Conservation (phyloP, 2,888 invertebrate species). For the Seladonia tumulorum region DNA sequence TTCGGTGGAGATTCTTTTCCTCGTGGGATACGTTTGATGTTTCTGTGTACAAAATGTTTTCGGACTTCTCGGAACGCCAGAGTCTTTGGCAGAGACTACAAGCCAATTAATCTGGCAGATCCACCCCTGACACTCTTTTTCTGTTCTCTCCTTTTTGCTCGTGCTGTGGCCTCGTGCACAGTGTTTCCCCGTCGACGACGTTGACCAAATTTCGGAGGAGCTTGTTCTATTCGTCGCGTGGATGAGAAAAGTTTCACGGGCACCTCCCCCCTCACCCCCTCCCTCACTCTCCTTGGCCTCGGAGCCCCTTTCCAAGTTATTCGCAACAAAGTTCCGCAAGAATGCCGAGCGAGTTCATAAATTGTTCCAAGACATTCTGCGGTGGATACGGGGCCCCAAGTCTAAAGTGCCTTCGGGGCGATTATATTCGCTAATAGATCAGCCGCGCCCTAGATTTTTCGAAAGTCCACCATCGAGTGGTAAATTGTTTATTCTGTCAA, state of each 20-base stretch:
- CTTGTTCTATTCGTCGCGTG: slow-evolving; percentile 17
- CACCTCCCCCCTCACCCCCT: background rate
- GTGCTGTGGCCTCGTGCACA: background rate
- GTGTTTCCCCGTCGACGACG: background rate
- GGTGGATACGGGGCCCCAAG: background rate
- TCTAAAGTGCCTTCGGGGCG: slow-evolving; percentile 11
- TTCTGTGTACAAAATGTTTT: background rate
- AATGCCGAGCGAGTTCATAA: slow-evolving; percentile 31
- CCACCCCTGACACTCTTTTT: slow-evolving; percentile 18
- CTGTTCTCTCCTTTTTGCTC: background rate
- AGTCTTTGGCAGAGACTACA: background rate
- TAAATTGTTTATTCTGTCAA: slow-evolving; percentile 1
- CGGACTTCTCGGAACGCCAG: slow-evolving; percentile 9
- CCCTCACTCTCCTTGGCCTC: background rate
- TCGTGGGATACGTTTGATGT: slow-evolving; percentile 1
- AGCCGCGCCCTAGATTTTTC: slow-evolving; percentile 4
- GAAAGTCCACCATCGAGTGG: background rate
- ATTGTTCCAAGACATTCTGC: slow-evolving; percentile 11
- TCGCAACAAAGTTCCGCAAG: slow-evolving; percentile 32
- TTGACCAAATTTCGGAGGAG: slow-evolving; percentile 23
- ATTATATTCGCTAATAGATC: slow-evolving; percentile 12
- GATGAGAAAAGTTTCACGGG: slow-evolving; percentile 30
- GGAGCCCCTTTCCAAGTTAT: slow-evolving; percentile 15
- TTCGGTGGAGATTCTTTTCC: slow-evolving; percentile 13
- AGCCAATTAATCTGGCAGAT: slow-evolving; percentile 38